These are phyloP conservation scores for Autographa pulchrina DNA, from an alignment of 2,888 invertebrate species.

Conservation along the genomic window DNA sequence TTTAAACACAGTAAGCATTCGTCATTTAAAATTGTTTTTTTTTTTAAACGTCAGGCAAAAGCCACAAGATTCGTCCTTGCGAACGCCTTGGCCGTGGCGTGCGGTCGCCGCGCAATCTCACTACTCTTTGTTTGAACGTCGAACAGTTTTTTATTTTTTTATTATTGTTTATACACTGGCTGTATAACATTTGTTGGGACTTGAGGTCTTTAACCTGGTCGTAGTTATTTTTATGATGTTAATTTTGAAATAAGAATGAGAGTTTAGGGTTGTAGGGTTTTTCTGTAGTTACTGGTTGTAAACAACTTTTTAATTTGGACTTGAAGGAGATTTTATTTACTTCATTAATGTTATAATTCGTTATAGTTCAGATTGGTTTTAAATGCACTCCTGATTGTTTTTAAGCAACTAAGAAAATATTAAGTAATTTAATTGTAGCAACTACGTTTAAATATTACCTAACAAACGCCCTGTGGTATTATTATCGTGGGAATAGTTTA, in stretches of 20 bases:
- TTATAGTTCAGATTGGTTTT: no score
- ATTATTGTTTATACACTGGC: slow-evolving; percentile 74
- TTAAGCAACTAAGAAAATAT: no score
- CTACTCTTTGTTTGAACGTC: slow-evolving; percentile 84
- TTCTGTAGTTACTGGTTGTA: neutral
- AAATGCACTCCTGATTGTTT: no score
- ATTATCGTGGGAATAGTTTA: neutral
- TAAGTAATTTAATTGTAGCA: neutral
- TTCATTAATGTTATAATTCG: no score
- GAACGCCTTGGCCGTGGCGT: slow-evolving; percentile 81
- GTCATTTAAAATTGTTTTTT: slow-evolving; percentile 33
- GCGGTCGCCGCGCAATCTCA: slow-evolving; percentile 76
- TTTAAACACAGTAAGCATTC: slow-evolving; percentile 23
- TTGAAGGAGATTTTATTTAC: no score
- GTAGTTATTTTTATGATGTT: slow-evolving; percentile 41
- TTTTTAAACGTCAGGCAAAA: slow-evolving; percentile 54
- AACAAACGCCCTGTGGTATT: neutral
- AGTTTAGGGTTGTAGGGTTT: slow-evolving; percentile 25
- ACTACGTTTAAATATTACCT: neutral
- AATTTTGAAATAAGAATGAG: slow-evolving; percentile 49
- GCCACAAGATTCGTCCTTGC: slow-evolving; percentile 77
- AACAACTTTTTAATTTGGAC: neutral
- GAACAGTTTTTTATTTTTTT: slow-evolving; percentile 73
- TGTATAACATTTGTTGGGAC: slow-evolving; percentile 70
- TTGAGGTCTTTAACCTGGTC: slow-evolving; percentile 78